Base-by-base conservation (phyloP, 2,888 invertebrate species). In the Drosophila setosimentum region DNA sequence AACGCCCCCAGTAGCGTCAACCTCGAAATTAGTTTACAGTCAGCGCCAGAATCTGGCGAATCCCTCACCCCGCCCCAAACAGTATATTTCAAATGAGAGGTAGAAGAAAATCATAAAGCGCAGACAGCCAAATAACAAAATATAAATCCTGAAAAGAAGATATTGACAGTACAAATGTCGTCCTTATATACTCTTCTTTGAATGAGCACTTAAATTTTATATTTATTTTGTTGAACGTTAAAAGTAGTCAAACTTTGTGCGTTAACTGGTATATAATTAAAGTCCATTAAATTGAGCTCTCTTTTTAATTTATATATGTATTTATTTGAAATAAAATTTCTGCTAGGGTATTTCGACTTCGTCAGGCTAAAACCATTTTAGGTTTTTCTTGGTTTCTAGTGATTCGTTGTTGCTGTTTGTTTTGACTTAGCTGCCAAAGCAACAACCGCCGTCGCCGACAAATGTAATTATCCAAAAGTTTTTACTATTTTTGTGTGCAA, bases 391-490 rank as follows among this genome's bases (percentile, higher is more conserved):
- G 24, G 27, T 21, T 24, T 11, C 16, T 32, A 7, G 16, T 16
- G 27, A 40, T 50, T 40, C 29, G 16, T 27, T 30, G 27, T 42
- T 45, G 33, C 32, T 40, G 21, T 62, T 48, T 49, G n/a, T 68
- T 76, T 35, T 71, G 60, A 63, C 69, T 74, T 61, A 68, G 74
- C 79, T 83, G 73, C 70, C 76, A 84, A 73, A 82, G 82, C 80
- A 75, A 76, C 71, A 68, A 67, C 73, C 58, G 50, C 11, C 55
- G 58, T 35, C 68, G 73, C 79, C 81, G 76, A 69, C 74, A 87
- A 87, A 86, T 87, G 87, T 85, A 87, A 86, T 87, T 86, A 86
- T 87, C 82, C 72, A 86, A 82, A 87, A 85, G 85, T 86, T 87
- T 87, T 67, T 76, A 83, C 87, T 85, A 82, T 83, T 84, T 85